Percentiles rank a stretch among this genome's conserved stretches.
Evolutionary conservation across 2,113 vertebrate genomes (phyloP).

Genomic region (Centropus unirufus): DNA sequence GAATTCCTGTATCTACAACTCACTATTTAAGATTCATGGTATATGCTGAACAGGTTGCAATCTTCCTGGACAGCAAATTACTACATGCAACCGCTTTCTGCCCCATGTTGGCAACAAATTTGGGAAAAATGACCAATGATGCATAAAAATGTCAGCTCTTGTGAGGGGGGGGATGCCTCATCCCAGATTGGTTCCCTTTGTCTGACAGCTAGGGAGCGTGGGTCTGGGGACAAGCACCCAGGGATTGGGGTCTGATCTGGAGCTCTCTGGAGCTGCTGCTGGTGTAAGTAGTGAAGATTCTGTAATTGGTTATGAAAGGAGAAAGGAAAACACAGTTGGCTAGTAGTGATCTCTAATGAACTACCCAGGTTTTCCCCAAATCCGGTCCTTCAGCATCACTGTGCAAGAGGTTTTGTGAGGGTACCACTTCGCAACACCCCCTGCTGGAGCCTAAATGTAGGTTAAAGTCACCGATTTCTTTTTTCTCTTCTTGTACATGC

Average conservation of each 20-base stretch:
- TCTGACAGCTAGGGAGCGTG: background rate
- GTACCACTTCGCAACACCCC: background rate
- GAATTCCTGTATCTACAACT: background rate
- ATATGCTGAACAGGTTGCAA: background rate
- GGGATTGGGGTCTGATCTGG: rapidly evolving
- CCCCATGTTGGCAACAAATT: rapidly evolving
- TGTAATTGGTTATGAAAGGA: background rate
- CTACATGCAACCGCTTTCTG: background rate
- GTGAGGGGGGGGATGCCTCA: background rate
- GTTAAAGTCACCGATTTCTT: background rate
- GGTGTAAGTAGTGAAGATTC: background rate
- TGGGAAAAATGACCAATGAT: background rate
- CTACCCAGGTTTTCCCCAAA: background rate
- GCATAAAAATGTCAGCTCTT: background rate
- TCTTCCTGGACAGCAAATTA: background rate
- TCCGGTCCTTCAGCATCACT: background rate
- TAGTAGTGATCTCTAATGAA: background rate
- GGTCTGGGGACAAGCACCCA: background rate
- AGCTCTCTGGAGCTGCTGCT: background rate
- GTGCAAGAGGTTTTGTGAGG: background rate
- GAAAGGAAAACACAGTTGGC: background rate
- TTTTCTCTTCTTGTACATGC: background rate
- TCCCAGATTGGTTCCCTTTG: background rate
- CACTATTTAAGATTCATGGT: background rate
- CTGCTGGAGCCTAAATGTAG: background rate